A percentile compares a stretch with the other conserved stretches of the same genome.
Conservation (phyloP, 1,140 invertebrate genomes). For the Hypothenemus hampei region DNA sequence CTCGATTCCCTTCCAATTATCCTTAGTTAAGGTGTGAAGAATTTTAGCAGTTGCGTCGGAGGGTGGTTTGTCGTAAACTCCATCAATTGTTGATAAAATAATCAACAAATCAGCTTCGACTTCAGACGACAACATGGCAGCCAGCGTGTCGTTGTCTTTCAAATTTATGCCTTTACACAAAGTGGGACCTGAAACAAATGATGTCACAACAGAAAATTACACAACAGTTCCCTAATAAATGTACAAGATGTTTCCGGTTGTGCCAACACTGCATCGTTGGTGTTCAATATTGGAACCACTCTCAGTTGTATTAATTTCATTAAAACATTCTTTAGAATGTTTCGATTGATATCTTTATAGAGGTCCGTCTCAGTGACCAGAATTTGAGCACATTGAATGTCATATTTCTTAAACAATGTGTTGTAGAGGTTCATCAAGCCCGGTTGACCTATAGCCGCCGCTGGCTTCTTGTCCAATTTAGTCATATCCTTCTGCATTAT, state of each 20-base stretch:
- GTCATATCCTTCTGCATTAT: slow-evolving; percentile 7
- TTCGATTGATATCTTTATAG: slow-evolving; percentile 12
- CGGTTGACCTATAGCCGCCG: slow-evolving; percentile 15
- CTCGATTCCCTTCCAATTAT: not conserved
- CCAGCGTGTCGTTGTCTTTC: slow-evolving; percentile 13
- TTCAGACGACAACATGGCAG: slow-evolving; percentile 16
- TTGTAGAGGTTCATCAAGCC: slow-evolving; percentile 14
- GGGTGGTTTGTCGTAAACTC: slow-evolving; percentile 7
- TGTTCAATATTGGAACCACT: slow-evolving; percentile 18
- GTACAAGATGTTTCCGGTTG: slow-evolving; percentile 15
- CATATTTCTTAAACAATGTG: slow-evolving; percentile 3
- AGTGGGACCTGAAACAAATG: slow-evolving; percentile 16
- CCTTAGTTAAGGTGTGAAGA: slow-evolving; percentile 1
- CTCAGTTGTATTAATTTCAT: not conserved
- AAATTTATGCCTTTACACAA: slow-evolving; percentile 19
- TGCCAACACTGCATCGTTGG: slow-evolving; percentile 17
- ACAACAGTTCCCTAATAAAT: not conserved
- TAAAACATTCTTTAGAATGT: slow-evolving; percentile 3
- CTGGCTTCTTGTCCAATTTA: slow-evolving; percentile 12
- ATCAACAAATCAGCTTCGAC: not conserved
- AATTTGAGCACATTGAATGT: slow-evolving; percentile 18
- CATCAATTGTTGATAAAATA: slow-evolving; percentile 10
- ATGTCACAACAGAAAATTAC: not conserved
- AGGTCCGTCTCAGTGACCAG: slow-evolving; percentile 17
- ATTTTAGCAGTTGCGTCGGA: slow-evolving; percentile 7